These are phyloP conservation scores for Patiria pectinifera DNA, from an alignment of 53 echinoderm and acorn worm species.

Conservation along the genomic window DNA sequence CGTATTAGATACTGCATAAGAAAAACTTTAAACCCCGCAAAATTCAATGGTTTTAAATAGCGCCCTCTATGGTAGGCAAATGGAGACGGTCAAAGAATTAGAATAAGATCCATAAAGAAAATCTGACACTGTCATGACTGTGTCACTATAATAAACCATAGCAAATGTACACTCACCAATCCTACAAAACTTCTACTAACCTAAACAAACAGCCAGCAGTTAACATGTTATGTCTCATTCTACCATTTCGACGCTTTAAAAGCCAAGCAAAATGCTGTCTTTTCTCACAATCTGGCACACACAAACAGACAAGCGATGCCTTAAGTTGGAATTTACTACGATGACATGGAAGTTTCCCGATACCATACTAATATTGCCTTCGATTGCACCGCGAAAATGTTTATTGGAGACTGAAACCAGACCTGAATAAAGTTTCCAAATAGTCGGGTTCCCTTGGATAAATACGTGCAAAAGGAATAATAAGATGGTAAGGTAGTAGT, in stretches of 20 bases:
- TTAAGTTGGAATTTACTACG: background rate
- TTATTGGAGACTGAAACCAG: conserved; percentile 27
- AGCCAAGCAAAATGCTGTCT: background rate
- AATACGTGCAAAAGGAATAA: background rate
- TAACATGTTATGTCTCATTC: background rate
- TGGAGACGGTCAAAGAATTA: no score
- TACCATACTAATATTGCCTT: conserved; percentile 15
- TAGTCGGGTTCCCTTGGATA: conserved; percentile 1
- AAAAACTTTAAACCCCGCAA: no score
- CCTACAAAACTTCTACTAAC: background rate
- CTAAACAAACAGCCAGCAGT: background rate
- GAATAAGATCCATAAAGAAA: no score
- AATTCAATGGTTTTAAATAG: no score
- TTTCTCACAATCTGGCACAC: background rate
- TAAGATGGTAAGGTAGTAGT: background rate
- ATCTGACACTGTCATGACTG: background rate
- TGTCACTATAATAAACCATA: background rate
- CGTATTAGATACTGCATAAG: no score
- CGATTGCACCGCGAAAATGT: background rate
- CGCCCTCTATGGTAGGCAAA: no score
- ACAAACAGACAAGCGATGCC: no score
- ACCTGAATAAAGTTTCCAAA: conserved; percentile 7
- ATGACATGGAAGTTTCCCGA: conserved; percentile 43
- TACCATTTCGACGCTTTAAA: background rate
- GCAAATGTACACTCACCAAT: background rate